A percentile compares a stretch with the other conserved stretches of the same genome.
Conservation (phyloP, 2,113 vertebrate genomes). For the Columba janthina region DNA sequence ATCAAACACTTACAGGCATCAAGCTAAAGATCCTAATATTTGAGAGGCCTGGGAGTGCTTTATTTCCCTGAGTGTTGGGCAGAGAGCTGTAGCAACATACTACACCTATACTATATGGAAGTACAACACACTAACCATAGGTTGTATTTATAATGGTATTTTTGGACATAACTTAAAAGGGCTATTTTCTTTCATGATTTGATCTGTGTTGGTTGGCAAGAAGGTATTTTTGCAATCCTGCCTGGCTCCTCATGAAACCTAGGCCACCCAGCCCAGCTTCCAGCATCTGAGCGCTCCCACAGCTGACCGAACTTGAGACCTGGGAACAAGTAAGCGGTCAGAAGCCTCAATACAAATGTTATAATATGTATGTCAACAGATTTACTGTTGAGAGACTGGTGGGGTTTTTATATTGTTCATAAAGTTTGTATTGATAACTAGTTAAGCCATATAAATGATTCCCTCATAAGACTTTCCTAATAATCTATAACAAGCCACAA, state of each 20-base stretch:
- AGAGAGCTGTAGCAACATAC: not conserved
- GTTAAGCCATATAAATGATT: slow-evolving; percentile 18
- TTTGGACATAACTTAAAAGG: not conserved
- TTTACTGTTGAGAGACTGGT: not conserved
- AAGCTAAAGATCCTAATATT: not conserved
- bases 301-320: not conserved
- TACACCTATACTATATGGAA: not conserved
- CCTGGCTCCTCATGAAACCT: not conserved
- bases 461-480: not conserved
- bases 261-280: not conserved
- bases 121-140: not conserved
- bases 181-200: slow-evolving; percentile 42
- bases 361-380: not conserved
- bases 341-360: not conserved
- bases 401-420: slow-evolving; percentile 31
- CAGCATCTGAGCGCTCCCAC: not conserved
- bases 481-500: not conserved
- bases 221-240: slow-evolving; percentile 34
- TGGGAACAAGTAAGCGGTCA: not conserved
- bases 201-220: not conserved
- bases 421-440: slow-evolving; percentile 28
- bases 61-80: not conserved
- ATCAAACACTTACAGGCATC: not conserved
- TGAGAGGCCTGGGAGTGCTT: not conserved
- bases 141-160: not conserved